A percentile compares a stretch with the other conserved stretches of the same genome.
phyloP scores from a whole-genome alignment of 2,888 invertebrate genomes.

The Lasioglossum lativentre region DNA sequence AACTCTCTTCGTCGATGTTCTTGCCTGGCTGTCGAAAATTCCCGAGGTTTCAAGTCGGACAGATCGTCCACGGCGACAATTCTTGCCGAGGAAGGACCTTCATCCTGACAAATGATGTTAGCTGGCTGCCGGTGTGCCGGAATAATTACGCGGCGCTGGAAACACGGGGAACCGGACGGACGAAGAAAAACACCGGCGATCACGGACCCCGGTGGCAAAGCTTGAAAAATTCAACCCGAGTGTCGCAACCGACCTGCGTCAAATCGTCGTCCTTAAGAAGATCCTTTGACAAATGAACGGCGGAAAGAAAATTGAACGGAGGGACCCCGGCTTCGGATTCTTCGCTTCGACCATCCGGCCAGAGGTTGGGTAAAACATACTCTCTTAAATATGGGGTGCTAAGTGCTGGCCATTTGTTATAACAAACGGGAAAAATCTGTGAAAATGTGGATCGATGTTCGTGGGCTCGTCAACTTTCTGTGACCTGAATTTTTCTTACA shows the following conservation, averaged over 20 bases:
- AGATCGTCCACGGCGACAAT: slow-evolving; percentile 60
- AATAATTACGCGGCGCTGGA: slow-evolving; percentile 74
- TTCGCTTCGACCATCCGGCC: slow-evolving; percentile 8
- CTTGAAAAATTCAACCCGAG: slow-evolving; percentile 79
- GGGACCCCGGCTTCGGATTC: slow-evolving; percentile 13
- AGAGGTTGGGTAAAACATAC: background rate
- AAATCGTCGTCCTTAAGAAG: slow-evolving; percentile 66
- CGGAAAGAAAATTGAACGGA: slow-evolving; percentile 38
- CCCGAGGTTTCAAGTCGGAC: background rate
- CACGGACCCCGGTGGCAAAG: slow-evolving; percentile 65
- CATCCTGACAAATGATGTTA: slow-evolving; percentile 77
- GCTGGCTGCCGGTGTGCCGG: slow-evolving; percentile 59
- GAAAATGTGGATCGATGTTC: background rate
- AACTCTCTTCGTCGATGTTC: slow-evolving; percentile 1
- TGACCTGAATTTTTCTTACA: background rate
- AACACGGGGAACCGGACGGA: slow-evolving; percentile 65
- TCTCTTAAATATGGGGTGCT: background rate
- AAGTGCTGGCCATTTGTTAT: background rate
- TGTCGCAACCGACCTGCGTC: slow-evolving; percentile 66
- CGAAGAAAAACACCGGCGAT: slow-evolving; percentile 71
- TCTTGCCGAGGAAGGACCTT: slow-evolving; percentile 67
- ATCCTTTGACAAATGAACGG: slow-evolving; percentile 75
- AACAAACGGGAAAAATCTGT: background rate
- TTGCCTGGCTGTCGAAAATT: slow-evolving; percentile 13
- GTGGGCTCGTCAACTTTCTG: background rate